Evolutionary conservation across 2,888 invertebrate species (phyloP).

Genomic region (Agrochola circellaris): DNA sequence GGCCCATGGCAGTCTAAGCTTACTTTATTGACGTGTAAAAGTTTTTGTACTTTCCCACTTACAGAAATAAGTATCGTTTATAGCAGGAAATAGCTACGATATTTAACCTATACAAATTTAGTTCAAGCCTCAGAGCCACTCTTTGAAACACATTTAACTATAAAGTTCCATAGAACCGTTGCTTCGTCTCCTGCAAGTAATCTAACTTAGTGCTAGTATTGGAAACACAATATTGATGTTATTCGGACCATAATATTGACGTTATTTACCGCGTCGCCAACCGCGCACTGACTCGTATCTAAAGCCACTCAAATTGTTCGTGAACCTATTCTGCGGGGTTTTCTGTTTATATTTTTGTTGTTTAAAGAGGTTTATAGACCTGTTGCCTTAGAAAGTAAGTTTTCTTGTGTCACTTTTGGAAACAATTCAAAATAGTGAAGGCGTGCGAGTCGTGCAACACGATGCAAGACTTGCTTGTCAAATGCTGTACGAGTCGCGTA

Average conservation of each 20-base stretch:
- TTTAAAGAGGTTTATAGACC: constrained; percentile 38
- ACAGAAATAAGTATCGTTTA: neutral
- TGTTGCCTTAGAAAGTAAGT: neutral
- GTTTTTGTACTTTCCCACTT: neutral
- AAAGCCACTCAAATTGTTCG: constrained; percentile 73
- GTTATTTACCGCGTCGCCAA: constrained; percentile 69
- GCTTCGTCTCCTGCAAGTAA: constrained; percentile 12
- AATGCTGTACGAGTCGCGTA: no score
- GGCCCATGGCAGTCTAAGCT: neutral
- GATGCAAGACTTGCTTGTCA: neutral
- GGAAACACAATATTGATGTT: constrained; percentile 57
- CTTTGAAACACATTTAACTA: constrained; percentile 19
- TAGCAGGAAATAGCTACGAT: neutral
- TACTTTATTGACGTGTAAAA: neutral
- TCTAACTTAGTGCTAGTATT: constrained; percentile 34
- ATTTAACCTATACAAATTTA: neutral
- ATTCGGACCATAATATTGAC: constrained; percentile 56
- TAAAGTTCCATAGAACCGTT: constrained; percentile 21
- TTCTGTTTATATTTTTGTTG: constrained; percentile 37
- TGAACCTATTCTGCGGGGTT: constrained; percentile 60
- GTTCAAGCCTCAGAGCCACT: neutral
- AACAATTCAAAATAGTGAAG: neutral
- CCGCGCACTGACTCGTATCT: constrained; percentile 60
- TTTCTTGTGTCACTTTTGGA: neutral
- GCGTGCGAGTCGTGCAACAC: rapidly evolving